These are phyloP conservation scores for Paratilapia polleni DNA, from an alignment of 2,113 vertebrate genomes.

Conservation along the genomic window DNA sequence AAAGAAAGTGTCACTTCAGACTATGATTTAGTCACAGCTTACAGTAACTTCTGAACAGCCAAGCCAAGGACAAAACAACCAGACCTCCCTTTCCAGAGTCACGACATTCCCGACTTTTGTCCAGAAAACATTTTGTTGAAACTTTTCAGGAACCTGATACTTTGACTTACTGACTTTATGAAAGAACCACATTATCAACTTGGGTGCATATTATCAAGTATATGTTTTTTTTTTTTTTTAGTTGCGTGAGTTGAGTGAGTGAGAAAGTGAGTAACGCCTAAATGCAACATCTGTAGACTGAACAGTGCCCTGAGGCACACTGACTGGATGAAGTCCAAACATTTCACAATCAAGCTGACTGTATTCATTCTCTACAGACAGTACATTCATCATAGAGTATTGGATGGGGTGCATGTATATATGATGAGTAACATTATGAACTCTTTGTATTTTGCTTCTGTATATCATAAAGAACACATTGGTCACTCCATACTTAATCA, in stretches of 20 bases:
- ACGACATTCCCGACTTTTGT: slow-evolving; percentile 47
- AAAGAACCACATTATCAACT: slow-evolving; percentile 6
- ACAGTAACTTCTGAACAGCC: slow-evolving; percentile 56
- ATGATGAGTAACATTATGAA: slow-evolving; percentile 2
- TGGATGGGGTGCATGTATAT: background rate
- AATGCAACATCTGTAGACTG: slow-evolving; percentile 16
- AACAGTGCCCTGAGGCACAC: background rate
- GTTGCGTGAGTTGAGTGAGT: background rate
- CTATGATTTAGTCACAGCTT: slow-evolving; percentile 68
- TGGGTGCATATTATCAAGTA: background rate
- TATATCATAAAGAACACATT: background rate
- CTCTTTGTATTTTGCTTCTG: slow-evolving; percentile 10
- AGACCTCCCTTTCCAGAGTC: slow-evolving; percentile 59
- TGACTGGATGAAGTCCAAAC: slow-evolving; percentile 41
- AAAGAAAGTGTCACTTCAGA: slow-evolving; percentile 72
- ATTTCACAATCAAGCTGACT: slow-evolving; percentile 46
- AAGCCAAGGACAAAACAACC: slow-evolving; percentile 54
- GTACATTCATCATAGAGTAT: slow-evolving; percentile 18
- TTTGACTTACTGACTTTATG: background rate
- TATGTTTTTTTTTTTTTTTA: background rate
- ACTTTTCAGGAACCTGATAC: slow-evolving; percentile 11
- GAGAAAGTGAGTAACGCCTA: slow-evolving; percentile 32
- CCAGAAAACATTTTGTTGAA: slow-evolving; percentile 26
- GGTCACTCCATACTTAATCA: slow-evolving; percentile 24
- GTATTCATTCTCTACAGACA: slow-evolving; percentile 23